Conservation (phyloP, 1,140 invertebrate genomes). For the Drosophila asahinai region DNA sequence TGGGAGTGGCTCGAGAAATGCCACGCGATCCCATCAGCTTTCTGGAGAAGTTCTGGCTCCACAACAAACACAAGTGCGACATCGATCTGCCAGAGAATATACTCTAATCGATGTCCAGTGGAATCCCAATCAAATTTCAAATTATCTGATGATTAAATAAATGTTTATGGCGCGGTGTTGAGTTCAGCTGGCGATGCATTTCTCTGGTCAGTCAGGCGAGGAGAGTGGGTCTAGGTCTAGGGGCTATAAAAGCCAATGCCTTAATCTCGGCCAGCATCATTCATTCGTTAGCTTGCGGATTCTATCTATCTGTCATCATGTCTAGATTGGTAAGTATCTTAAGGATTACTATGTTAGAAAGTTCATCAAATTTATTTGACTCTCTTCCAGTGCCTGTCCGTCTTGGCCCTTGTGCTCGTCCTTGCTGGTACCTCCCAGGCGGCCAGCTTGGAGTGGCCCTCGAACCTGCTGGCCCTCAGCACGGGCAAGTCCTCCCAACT, state of each 20-base stretch:
- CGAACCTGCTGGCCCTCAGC: slow-evolving; percentile 64
- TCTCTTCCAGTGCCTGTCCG: slow-evolving; percentile 30
- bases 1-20: slow-evolving; percentile 59
- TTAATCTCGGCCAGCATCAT: slow-evolving; percentile 45
- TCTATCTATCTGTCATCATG: slow-evolving; percentile 34
- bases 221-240: neutral
- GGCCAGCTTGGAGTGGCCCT: slow-evolving; percentile 65
- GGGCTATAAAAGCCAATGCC: slow-evolving; percentile 53
- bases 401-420: slow-evolving; percentile 43
- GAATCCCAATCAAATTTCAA: slow-evolving; percentile 59
- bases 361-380: too few relatives aligned
- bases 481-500: slow-evolving; percentile 53
- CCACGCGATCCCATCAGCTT: slow-evolving; percentile 62
- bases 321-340: slow-evolving; percentile 57
- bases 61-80: slow-evolving; percentile 57
- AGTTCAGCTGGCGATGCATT: slow-evolving; percentile 44
- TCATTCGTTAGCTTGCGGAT: slow-evolving; percentile 32
- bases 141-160: slow-evolving; percentile 53
- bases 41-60: slow-evolving; percentile 60
- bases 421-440: slow-evolving; percentile 22
- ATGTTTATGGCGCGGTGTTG: slow-evolving; percentile 42
- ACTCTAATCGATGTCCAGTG: slow-evolving; percentile 11
- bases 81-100: slow-evolving; percentile 52
- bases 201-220: slow-evolving; percentile 38
- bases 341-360: neutral